A percentile compares a stretch with the other conserved stretches of the same genome.
phyloP scores from a whole-genome alignment of 2,113 vertebrate genomes.

The Leptodactylus fuscus region DNA sequence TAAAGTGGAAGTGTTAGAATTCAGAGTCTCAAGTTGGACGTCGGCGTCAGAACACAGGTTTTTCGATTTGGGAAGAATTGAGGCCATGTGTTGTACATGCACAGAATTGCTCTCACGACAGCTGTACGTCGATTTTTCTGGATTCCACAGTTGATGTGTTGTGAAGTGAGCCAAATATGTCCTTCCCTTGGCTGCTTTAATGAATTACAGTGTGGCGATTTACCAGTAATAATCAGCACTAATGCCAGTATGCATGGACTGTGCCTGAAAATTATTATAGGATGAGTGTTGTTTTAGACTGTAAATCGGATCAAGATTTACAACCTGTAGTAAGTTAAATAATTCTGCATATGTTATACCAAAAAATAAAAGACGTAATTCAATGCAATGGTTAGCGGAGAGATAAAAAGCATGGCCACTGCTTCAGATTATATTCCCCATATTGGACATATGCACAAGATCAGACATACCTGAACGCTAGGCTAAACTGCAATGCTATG shows the following conservation, averaged over 20 bases:
- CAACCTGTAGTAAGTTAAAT: slow-evolving; percentile 7
- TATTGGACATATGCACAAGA: neutral
- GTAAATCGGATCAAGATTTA: slow-evolving; percentile 29
- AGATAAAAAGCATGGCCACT: neutral
- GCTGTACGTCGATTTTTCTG: slow-evolving; percentile 52
- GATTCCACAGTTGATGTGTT: slow-evolving; percentile 42
- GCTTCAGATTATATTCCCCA: neutral
- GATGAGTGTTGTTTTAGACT: neutral
- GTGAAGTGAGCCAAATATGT: slow-evolving; percentile 46
- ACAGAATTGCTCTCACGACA: slow-evolving; percentile 53
- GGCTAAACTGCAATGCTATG: too few species aligned
- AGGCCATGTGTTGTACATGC: slow-evolving; percentile 55
- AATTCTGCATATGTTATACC: slow-evolving; percentile 1
- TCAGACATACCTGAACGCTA: neutral
- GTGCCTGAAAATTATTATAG: slow-evolving; percentile 26
- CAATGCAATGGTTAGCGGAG: neutral
- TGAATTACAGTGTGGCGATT: slow-evolving; percentile 34
- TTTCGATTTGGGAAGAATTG: slow-evolving; percentile 50
- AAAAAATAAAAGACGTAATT: slow-evolving; percentile 12
- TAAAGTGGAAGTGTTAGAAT: slow-evolving; percentile 15
- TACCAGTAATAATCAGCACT: slow-evolving; percentile 22
- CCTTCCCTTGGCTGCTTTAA: slow-evolving; percentile 38
- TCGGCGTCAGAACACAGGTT: slow-evolving; percentile 34
- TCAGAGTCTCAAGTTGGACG: slow-evolving; percentile 4
- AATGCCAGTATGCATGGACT: slow-evolving; percentile 23